Base-by-base conservation (phyloP, 2,113 vertebrate species). In the Camelus dromedarius region DNA sequence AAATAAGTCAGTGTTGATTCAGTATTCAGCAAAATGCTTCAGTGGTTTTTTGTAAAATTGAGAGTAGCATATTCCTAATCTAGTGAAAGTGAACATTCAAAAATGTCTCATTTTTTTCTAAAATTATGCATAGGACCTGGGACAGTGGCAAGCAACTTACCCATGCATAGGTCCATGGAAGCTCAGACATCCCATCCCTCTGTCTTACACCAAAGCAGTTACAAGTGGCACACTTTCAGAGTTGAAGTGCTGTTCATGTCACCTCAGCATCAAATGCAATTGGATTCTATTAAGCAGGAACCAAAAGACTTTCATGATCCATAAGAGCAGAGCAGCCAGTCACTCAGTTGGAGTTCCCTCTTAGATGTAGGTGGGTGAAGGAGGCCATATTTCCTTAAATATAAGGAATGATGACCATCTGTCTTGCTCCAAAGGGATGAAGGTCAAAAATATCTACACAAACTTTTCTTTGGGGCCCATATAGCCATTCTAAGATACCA, bases 251-350 rank as follows among this genome's bases (percentile, higher is more conserved):
- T n/a, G 90, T 93, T 93, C 90, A 95, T 90, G 89, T 91, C 52
- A 62, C 87, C 76, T 97, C 42, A 0, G 95, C 88, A 96, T 93
- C 96, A 98, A 97, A 94, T 97, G 87, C 93, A 96, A 6, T 93
- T 98, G 96, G 93, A 97, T 97, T 96, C 54, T 91, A 92, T 75
- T 97, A 98, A 98, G 93, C 94, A 93, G 35, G 80, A 98, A 98
- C 94, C 97, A 98, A 96, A 98, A 98, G 95, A 94, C 89, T 89
- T 86, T 56, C 67, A 77, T 97, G 97, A 94, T 91, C 82, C 91
- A 83, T 86, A 95, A 92, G 30, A 77, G 96, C 48, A 96, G 87
- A 97, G 96, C 93, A 97, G 96, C 93, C 69, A 93, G 64, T 96
- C 93, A 97, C 26, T 98, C 83, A 92, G 42, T 64, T 97, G 58